A percentile compares a stretch with the other conserved stretches of the same genome.
Evolutionary conservation across 2,113 vertebrate genomes (phyloP).

Genomic region (Zosterops lateralis): DNA sequence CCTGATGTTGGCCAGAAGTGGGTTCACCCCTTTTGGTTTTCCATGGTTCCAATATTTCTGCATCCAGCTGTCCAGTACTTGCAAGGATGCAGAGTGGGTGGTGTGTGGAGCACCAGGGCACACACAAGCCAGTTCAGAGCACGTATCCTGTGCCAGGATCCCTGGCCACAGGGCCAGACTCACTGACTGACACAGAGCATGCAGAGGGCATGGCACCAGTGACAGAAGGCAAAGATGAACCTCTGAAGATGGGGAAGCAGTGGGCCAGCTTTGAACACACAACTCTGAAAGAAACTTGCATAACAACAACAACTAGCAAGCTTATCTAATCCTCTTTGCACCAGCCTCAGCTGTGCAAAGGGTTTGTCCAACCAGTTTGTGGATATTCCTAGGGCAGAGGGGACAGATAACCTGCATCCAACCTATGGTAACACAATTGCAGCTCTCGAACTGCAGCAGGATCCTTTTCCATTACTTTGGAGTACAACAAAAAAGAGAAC

Average conservation of each 20-base stretch:
- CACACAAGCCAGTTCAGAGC: background rate
- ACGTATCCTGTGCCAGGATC: background rate
- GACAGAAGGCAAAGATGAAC: background rate
- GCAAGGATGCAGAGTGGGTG: background rate
- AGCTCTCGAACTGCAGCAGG: background rate
- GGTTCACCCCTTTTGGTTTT: background rate
- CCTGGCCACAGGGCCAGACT: fast-evolving
- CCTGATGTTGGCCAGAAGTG: fast-evolving
- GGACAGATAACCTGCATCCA: background rate
- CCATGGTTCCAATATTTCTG: background rate
- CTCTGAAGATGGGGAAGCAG: background rate
- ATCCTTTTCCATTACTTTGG: background rate
- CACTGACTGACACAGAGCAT: background rate
- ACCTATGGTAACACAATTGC: too few species aligned
- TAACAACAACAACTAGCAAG: background rate
- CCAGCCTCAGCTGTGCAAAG: background rate
- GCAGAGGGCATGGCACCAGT: fast-evolving
- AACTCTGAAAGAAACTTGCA: background rate
- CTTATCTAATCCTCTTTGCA: constrained; percentile 10
- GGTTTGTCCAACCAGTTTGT: background rate
- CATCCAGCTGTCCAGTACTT: background rate
- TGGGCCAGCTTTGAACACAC: background rate
- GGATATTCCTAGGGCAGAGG: background rate
- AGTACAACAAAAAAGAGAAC: background rate
- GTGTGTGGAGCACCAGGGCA: background rate